phyloP scores from a whole-genome alignment of 2,888 invertebrate genomes.

The Homarus gammarus region DNA sequence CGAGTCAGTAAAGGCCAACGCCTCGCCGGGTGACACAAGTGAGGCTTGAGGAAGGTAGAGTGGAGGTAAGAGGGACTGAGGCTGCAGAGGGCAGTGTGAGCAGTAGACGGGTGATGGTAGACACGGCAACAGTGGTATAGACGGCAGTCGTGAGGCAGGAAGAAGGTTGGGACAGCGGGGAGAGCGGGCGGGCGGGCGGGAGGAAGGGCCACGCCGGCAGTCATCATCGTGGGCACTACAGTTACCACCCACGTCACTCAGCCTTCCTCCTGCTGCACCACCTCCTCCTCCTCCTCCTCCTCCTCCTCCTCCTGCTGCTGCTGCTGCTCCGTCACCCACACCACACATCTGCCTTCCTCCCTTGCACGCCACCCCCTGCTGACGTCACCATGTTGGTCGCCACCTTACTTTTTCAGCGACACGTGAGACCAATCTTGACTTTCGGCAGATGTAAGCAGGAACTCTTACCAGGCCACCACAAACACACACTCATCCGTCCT shows the following conservation, averaged over 20 bases:
- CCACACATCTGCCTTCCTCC: too few relatives aligned
- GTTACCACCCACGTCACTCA: too few relatives aligned
- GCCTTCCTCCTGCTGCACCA: too few relatives aligned
- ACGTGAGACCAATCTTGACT: background rate
- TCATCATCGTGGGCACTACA: too few relatives aligned
- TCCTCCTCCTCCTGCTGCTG: too few relatives aligned
- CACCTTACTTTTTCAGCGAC: background rate
- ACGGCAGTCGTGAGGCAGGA: background rate
- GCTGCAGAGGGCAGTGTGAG: background rate
- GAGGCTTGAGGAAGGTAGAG: background rate
- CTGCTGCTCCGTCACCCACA: too few relatives aligned
- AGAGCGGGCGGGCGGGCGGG: conserved; percentile 1
- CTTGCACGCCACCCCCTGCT: too few relatives aligned
- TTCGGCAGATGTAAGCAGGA: background rate
- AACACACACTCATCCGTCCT: too few relatives aligned
- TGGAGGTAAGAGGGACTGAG: background rate
- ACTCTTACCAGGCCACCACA: background rate
- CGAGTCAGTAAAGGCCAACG: background rate
- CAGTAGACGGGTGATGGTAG: too few relatives aligned
- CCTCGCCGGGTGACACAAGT: background rate
- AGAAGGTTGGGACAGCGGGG: background rate
- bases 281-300: too few relatives aligned
- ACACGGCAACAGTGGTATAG: too few relatives aligned
- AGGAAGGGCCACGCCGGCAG: background rate
- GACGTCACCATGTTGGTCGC: background rate